A percentile compares a stretch with the other conserved stretches of the same genome.
Conservation (phyloP, 35 echinoderm and acorn worm species). For the Patiria miniata region DNA sequence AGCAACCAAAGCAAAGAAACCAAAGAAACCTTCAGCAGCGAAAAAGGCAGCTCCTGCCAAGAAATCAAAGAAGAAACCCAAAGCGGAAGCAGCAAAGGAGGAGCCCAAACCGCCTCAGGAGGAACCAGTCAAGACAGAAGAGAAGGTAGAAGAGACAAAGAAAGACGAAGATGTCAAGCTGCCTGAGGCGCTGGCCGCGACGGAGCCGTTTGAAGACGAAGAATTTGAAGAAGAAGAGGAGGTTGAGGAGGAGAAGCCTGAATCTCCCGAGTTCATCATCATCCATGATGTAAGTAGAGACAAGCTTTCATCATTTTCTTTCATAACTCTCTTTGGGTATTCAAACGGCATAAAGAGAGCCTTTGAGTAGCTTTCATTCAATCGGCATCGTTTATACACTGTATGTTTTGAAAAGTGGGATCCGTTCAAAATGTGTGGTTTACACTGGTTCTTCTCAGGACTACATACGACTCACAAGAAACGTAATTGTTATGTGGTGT, state of each 20-base stretch:
- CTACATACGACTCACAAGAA: no score
- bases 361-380: no score
- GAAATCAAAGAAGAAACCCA: conserved; percentile 51
- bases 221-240: conserved; percentile 44
- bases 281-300: conserved; percentile 76
- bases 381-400: no score
- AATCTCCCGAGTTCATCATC: conserved; percentile 85
- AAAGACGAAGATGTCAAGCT: conserved; percentile 24
- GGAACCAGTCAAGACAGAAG: neutral
- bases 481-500: no score
- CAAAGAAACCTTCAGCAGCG: conserved; percentile 24
- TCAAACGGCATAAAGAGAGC: no score
- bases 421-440: no score
- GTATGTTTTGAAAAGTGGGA: no score
- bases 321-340: neutral
- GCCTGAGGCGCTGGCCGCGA: neutral
- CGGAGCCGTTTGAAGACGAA: conserved; percentile 42
- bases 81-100: neutral
- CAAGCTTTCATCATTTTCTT: neutral
- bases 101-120: neutral
- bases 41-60: conserved; percentile 36
- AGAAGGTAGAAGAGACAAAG: neutral
- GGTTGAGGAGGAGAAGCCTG: conserved; percentile 12
- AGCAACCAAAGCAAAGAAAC: conserved; percentile 36
- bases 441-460: no score